Base-by-base conservation (phyloP, 2,797 vertebrate genomes). In the Macropus fuliginosus region DNA sequence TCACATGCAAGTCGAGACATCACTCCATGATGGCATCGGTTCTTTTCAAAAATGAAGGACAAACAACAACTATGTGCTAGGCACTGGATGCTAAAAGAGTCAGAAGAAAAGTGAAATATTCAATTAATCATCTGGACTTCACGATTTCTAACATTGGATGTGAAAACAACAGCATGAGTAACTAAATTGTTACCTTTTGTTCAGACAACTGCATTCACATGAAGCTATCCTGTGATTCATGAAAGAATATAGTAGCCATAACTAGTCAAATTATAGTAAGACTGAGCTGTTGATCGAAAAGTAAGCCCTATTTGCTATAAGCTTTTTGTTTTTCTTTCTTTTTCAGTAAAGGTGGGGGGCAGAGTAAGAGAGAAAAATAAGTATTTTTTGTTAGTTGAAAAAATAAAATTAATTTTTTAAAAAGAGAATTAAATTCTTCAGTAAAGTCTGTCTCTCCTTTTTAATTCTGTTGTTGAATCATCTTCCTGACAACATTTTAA, bases 401-500 rank as follows among this genome's bases (percentile, higher is more conserved):
- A 40, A 81, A 81, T 24, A 46, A n/a, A 31, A 31, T 59, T 31
- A 62, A 62, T 62, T 13, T 55, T 74, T 74, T 74, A 74, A 40
- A 74, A 21, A 74, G 66, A 21, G 5, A 74, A 74, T 5, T 40
- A 74, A n/a, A 4, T 34, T n/a, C 62, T 66, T n/a, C 5, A 3
- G 62, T 74, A 40, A 74, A 40, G 16, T 74, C 21, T 74, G 62
- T 89, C 50, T 94, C 89, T 90, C 93, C n/a, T 91, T 74, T 34
- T 57, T 66, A 74, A 91, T 66, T 62, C 95, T 54, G 91, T 93
- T 90, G 92, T 27, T 91, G 93, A 93, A 1, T 96, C 40, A 52
- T 34, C 54, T 94, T 93, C 92, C 92, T 56, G 62, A 40, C n/a
- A 40, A 52, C 90, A 57, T 87, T 54, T 52, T 90, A 56, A 90